Base-by-base conservation (phyloP, 2,888 invertebrate species). In the Trachelus iudaicus region DNA sequence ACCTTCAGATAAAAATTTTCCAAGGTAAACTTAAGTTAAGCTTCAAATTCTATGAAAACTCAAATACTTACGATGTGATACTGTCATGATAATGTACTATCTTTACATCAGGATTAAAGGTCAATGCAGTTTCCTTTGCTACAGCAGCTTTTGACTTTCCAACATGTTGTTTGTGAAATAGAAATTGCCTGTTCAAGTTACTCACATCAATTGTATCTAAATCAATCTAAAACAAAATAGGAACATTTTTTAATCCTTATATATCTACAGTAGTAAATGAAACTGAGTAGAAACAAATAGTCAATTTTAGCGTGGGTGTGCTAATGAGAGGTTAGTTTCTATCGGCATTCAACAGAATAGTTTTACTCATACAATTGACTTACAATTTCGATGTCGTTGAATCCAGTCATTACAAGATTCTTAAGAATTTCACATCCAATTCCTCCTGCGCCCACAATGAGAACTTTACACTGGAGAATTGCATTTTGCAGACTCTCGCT, bases 121-220 rank as follows among this genome's bases (percentile, higher is more conserved):
- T 94, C 33, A 97, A 92, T 3, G 98, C 98, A 87, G 97, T 98
- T 91, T 98, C 97, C 83, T 94, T 94, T 0, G 99, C 99, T 34
- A 99, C 97, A 85, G 95, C 93, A 0, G 99, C 97, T 92, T 99
- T 99, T 0, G 99, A 97, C 91, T 98, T 98, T 3, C 99, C 99
- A 81, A 99, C 99, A 94, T 99, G 99, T 89, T 98, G 97, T 88
- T 98, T 97, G 90, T 98, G 97, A 89, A 99, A 99, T n/a, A 99
- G 92, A 92, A 99, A 99, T 92, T 99, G 99, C 69, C 99, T 94
- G 92, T 99, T 99, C 83, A 99, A 93, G 91, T 99, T 99, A 93
- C 99, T 99, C 79, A 99, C 97, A 93, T 99, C 99, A 91, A 99
- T 99, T 0, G 99, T 99, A 91, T 99, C 99, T 90, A 99, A 94